phyloP scores from a whole-genome alignment of 1,140 invertebrate species.

The Drosophila nigromelanica region DNA sequence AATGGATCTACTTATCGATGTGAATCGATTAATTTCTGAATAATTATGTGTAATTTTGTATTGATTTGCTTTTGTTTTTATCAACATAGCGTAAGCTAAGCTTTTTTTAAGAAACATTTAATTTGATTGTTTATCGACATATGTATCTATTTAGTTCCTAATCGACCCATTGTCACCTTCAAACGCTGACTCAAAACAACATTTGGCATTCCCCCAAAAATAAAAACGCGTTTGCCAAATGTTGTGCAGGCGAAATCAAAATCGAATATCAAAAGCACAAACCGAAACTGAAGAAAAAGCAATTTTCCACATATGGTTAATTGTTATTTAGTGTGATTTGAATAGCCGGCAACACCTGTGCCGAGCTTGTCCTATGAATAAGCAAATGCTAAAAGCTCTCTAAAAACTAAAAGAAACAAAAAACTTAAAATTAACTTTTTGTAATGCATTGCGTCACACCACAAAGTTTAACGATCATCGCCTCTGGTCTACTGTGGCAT shows the following conservation, averaged over 20 bases:
- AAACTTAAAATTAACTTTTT: constrained; percentile 23
- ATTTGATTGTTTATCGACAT: neutral
- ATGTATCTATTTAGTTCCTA: neutral
- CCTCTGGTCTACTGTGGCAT: constrained; percentile 14
- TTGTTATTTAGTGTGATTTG: constrained; percentile 73
- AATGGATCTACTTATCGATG: too few relatives aligned
- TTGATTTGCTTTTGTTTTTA: neutral
- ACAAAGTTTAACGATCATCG: constrained; percentile 21
- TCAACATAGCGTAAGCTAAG: neutral
- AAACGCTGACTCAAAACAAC: constrained; percentile 41
- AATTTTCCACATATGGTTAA: constrained; percentile 60
- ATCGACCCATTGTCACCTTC: constrained; percentile 31
- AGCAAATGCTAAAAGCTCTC: constrained; percentile 23
- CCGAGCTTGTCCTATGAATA: constrained; percentile 50
- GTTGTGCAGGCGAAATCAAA: constrained; percentile 14
- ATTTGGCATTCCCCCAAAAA: constrained; percentile 50
- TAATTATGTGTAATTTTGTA: too few relatives aligned
- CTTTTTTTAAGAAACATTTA: too few relatives aligned
- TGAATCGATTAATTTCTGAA: too few relatives aligned
- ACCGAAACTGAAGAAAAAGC: constrained; percentile 14
- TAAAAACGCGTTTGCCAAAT: constrained; percentile 64
- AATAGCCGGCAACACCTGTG: constrained; percentile 63
- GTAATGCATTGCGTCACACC: constrained; percentile 51
- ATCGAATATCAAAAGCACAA: constrained; percentile 19
- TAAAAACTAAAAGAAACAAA: neutral